Conservation (phyloP, 2,797 vertebrate species). For the Zalophus californianus region DNA sequence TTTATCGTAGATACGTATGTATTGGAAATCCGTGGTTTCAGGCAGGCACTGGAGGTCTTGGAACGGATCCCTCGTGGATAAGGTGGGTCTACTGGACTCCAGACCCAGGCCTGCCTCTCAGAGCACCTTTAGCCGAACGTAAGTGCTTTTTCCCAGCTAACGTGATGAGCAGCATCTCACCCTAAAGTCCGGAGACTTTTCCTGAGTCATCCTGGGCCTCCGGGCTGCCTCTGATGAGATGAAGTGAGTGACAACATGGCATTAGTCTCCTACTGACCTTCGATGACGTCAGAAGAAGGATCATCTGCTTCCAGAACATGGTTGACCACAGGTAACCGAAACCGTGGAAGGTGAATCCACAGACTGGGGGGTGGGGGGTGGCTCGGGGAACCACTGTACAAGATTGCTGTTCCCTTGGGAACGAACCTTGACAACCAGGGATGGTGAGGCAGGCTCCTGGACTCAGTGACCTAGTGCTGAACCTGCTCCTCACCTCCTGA, state of each 20-base stretch:
- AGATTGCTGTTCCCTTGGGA: neutral
- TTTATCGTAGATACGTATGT: neutral
- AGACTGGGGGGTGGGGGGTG: neutral
- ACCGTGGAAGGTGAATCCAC: neutral
- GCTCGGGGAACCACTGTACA: no score
- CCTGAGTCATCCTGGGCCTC: constrained; percentile 37
- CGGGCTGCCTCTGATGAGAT: neutral
- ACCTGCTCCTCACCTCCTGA: neutral
- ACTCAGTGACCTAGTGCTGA: neutral
- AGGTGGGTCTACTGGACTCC: neutral
- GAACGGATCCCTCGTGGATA: neutral
- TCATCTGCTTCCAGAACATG: neutral
- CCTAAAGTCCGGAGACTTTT: neutral
- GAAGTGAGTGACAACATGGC: neutral
- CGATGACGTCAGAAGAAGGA: neutral
- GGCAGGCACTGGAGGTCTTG: neutral
- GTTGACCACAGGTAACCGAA: neutral
- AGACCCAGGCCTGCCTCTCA: neutral
- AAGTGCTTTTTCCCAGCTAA: neutral
- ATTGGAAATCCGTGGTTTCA: neutral
- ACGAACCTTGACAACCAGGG: neutral
- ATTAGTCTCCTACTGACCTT: neutral
- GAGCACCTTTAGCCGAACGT: neutral
- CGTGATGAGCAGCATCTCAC: neutral
- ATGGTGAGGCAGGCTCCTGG: neutral